Base-by-base conservation (phyloP, 2,888 invertebrate genomes). In the Lycophotia porphyrea region DNA sequence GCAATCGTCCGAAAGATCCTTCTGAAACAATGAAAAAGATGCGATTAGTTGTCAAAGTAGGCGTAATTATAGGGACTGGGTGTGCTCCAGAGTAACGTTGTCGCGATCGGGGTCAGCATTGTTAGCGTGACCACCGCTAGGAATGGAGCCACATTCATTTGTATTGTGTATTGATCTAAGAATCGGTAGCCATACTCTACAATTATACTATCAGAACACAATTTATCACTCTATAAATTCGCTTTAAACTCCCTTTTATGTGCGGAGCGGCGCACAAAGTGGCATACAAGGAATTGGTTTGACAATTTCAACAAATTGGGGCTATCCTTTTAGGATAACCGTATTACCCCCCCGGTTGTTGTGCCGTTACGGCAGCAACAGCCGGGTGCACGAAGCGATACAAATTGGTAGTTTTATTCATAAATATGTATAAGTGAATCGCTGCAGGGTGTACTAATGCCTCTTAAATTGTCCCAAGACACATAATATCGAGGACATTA, bases 1-100 rank as follows among this genome's bases (percentile, higher is more conserved):
- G 97, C 98, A 98, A 91, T 98, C 98, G 93, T 98, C 97, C 92
- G 97, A 97, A 97, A 98, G 98, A 95, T 98, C 98, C 96, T 97
- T 98, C 98, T 98, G 98, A 91, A 98, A 98, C 97, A 97, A 96
- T 91, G 90, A 90, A 94, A 93, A 94, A 90, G 71, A 84, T 85
- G 87, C 84, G 85, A 89, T 92, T 89, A 91, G 87, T 87, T 85
- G 80, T 78, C 73, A 71, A 81, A 82, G 52, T 64, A 71, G 71
- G 84, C 89, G 85, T 75, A 64, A 61, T 70, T 74, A 61, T 49
- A 68, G 27, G 52, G 65, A 74, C 34, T 44, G n/a, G 47, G 44
- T 61, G 27, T 52, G 15, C 44, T 58, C 9, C 24, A 39, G 47
- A 63, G 58, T 18, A 55, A 63, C 34, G 34, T 55, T 61, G n/a